Base-by-base conservation (phyloP, 2,113 vertebrate species). In the Menura novaehollandiae region DNA sequence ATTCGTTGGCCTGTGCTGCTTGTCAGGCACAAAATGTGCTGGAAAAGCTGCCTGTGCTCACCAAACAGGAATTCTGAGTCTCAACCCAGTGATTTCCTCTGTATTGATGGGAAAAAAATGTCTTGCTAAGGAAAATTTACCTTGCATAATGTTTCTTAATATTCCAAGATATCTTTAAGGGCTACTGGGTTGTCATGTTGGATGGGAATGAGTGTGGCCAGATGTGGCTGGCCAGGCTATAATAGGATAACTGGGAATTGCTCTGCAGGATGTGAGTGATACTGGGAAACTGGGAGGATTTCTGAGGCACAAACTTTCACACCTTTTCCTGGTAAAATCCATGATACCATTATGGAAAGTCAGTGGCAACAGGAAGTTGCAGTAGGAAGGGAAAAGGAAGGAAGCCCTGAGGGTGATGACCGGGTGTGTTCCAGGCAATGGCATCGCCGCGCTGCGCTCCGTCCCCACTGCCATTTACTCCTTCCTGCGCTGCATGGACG, bases 401-500 rank as follows among this genome's bases (percentile, higher is more conserved):
- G 68, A 14, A 46, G 37, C 8, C 18, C 69, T 26, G 69, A n/a
- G 64, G 47, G 56, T 69, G 51, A 2, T 19, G 58, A 10, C 3
- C 0, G 81, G 62, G 66, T 85, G 94, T 62, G 76, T 96, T 88
- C 7, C 95, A 99, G 99, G 99, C 86, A 99, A 99, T 1, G 99
- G 99, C 91, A 99, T 99, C 6, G 99, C 99, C 1, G 99, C 99
- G 2, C 97, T 99, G 67, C 98, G 99, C 18, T 99, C 99, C 2
- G 99, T 99, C 87, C 99, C 99, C 64, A 99, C 99, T 0, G 99
- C 99, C 41, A 99, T 99, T 95, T 99, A 99, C 97, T 99, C 99
- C 69, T 99, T 99, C 94, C 95, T 99, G 93, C 98, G 98, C 96
- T 99, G 99, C 96, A 98, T 99, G 98, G 98, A 99, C 69, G 97